Percentiles rank a stretch among this genome's conserved stretches.
phyloP scores from a whole-genome alignment of 2,888 invertebrate species.

The Tanypteryx hageni region DNA sequence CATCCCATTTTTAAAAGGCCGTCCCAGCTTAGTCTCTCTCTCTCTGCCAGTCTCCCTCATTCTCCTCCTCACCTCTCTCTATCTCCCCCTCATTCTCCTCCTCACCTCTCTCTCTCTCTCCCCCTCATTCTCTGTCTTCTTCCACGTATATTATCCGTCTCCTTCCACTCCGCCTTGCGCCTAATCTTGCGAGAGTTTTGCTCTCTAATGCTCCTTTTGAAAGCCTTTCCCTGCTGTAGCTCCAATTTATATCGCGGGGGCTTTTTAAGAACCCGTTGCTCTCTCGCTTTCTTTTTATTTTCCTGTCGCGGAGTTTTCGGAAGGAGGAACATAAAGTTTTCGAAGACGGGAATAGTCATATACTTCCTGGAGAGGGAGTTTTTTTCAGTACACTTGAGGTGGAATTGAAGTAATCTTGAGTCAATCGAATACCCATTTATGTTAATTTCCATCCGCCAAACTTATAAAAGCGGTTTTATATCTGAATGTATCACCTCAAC shows the following conservation, averaged over 20 bases:
- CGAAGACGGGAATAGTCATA: neutral
- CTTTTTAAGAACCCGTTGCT: neutral
- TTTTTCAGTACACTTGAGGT: no score
- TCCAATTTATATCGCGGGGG: neutral
- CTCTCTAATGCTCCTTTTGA: slow-evolving; percentile 45
- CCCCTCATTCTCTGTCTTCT: neutral
- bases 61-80: neutral
- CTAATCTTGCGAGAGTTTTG: slow-evolving; percentile 5
- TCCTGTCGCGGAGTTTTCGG: neutral
- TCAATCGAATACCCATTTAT: no score
- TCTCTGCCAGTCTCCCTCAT: neutral
- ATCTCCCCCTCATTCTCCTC: neutral
- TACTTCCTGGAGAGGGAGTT: no score
- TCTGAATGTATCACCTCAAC: no score
- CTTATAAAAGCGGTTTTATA: no score
- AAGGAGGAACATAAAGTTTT: neutral
- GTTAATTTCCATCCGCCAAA: no score
- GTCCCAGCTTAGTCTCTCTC: neutral
- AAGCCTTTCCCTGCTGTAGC: slow-evolving; percentile 35
- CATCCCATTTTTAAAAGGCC: slow-evolving; percentile 12
- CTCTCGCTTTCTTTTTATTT: neutral
- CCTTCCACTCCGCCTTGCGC: neutral
- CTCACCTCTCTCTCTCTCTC: neutral
- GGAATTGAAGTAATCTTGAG: no score
- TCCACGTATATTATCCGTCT: neutral